Evolutionary conservation across 2,113 vertebrate genomes (phyloP).

Genomic region (Hemichromis elongatus): DNA sequence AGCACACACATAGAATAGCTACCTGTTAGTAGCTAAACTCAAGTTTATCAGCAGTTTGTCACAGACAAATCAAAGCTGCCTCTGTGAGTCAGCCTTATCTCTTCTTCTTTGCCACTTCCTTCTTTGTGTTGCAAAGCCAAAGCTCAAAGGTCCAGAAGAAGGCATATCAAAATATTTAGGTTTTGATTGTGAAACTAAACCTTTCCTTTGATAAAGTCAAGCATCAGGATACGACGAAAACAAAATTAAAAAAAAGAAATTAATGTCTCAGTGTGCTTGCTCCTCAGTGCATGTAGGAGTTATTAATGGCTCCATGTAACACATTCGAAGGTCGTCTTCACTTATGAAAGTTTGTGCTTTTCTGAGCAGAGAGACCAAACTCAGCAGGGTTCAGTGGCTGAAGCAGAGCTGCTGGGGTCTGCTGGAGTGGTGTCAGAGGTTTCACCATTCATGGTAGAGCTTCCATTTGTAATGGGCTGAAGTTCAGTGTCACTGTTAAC

Average conservation of each 20-base stretch:
- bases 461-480: neutral
- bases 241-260: fast-evolving
- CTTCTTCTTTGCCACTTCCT: too few relatives aligned
- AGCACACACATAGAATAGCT: too few relatives aligned
- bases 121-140: too few relatives aligned
- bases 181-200: neutral
- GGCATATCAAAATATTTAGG: neutral
- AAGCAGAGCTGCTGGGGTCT: fast-evolving
- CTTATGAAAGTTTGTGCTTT: neutral
- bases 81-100: too few relatives aligned
- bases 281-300: neutral
- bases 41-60: too few relatives aligned
- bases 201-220: neutral
- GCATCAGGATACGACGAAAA: neutral
- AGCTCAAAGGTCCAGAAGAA: neutral
- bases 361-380: neutral
- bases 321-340: neutral
- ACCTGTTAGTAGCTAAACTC: too few relatives aligned
- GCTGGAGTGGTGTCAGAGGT: neutral
- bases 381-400: fast-evolving
- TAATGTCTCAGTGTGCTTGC: neutral
- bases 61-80: too few relatives aligned
- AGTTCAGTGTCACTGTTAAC: neutral
- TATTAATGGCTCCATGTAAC: too few relatives aligned
- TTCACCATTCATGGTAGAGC: neutral